These are phyloP conservation scores for Sinosuthora webbiana DNA, from an alignment of 2,113 vertebrate genomes.

Conservation along the genomic window DNA sequence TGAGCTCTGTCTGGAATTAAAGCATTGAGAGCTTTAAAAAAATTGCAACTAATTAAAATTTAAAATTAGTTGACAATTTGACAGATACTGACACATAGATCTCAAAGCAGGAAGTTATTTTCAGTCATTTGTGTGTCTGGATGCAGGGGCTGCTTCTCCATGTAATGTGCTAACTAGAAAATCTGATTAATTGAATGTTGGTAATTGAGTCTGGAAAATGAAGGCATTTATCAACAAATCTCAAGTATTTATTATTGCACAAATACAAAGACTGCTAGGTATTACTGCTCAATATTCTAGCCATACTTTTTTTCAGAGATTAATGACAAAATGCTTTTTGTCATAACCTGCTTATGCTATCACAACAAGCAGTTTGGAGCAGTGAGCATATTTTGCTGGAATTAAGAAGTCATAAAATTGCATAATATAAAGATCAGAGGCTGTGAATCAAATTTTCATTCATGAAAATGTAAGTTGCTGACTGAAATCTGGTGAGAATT, in stretches of 20 bases:
- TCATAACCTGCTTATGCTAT: neutral
- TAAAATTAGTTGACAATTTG: slow-evolving; percentile 15
- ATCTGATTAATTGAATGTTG: neutral
- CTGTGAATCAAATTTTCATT: neutral
- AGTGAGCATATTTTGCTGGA: neutral
- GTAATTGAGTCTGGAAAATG: neutral
- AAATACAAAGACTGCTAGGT: neutral
- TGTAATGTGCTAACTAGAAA: neutral
- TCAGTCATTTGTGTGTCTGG: neutral
- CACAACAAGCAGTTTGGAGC: neutral
- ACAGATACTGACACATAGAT: slow-evolving; percentile 30
- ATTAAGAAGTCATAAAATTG: neutral
- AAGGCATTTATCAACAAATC: neutral
- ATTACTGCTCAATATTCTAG: neutral
- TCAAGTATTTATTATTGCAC: neutral
- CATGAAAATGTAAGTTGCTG: neutral
- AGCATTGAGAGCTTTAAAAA: neutral
- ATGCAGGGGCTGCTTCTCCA: neutral
- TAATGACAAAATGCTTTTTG: neutral
- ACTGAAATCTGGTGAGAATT: neutral
- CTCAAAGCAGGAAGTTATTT: slow-evolving; percentile 34
- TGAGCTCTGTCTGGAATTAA: neutral
- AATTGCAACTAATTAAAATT: slow-evolving; percentile 24
- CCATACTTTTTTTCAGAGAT: neutral
- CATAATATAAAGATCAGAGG: neutral